These are phyloP conservation scores for Gyrodactylus salaris DNA, from an alignment of 1,140 invertebrate genomes.

Conservation along the genomic window DNA sequence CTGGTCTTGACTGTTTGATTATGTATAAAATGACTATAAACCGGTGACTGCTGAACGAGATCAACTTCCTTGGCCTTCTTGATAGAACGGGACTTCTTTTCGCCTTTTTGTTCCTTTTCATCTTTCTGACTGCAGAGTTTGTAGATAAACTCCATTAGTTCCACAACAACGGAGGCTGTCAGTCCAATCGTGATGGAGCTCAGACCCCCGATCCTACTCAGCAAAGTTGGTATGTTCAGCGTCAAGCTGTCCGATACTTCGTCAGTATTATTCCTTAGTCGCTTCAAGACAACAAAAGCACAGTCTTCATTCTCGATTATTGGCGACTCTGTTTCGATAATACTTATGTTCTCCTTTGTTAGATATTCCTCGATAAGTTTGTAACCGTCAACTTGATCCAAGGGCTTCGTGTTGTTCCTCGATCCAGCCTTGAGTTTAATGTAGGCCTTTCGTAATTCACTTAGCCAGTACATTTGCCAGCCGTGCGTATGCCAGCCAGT, in stretches of 20 bases:
- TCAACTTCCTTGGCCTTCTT: no score
- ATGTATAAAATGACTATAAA: no score
- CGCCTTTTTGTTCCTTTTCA: no score
- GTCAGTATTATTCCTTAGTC: neutral
- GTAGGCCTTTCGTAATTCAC: neutral
- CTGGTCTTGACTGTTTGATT: no score
- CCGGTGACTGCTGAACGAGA: no score
- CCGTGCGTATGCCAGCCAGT: neutral
- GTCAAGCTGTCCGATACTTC: neutral
- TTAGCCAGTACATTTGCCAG: slow-evolving; percentile 2
- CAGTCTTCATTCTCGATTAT: neutral
- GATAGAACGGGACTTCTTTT: no score
- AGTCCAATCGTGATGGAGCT: slow-evolving; percentile 5
- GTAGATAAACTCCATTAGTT: slow-evolving; percentile 7
- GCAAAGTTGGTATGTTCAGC: neutral
- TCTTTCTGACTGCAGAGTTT: neutral
- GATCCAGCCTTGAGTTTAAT: neutral
- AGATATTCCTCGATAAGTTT: neutral
- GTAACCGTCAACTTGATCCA: neutral
- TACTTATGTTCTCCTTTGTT: neutral
- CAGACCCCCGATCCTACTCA: slow-evolving; percentile 3
- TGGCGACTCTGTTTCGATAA: neutral
- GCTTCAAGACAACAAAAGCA: slow-evolving; percentile 4
- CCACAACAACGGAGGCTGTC: neutral
- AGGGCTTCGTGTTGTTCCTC: neutral